A percentile compares a stretch with the other conserved stretches of the same genome.
Conservation (phyloP, 2,888 invertebrate genomes). For the Calameuta filiformis region DNA sequence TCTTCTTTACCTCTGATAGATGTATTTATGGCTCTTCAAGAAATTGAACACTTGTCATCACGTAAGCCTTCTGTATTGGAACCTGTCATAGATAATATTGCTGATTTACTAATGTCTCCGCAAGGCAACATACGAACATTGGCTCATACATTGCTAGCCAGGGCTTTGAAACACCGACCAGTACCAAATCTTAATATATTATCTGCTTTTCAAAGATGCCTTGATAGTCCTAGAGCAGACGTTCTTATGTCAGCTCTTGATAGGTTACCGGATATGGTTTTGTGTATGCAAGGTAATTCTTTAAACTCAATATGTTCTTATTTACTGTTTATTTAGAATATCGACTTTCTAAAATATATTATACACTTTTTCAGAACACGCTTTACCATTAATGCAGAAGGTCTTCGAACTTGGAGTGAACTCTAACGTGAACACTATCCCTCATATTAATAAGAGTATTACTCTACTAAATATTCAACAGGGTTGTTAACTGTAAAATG, state of each 20-base stretch:
- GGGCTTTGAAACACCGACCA: constrained; percentile 78
- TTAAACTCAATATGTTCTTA: neutral
- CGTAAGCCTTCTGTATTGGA: constrained; percentile 77
- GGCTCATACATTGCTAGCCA: constrained; percentile 79
- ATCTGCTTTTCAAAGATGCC: constrained; percentile 82
- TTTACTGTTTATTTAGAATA: neutral
- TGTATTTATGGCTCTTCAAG: constrained; percentile 75
- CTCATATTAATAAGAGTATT: constrained; percentile 83
- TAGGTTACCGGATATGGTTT: constrained; percentile 83
- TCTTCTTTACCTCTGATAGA: constrained; percentile 62
- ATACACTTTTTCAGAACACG: constrained; percentile 74
- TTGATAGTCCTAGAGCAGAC: constrained; percentile 83
- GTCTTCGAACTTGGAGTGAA: constrained; percentile 86
- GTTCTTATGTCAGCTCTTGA: constrained; percentile 83
- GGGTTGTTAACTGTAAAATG: constrained; percentile 72
- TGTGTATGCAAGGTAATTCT: constrained; percentile 77
- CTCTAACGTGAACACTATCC: constrained; percentile 80
- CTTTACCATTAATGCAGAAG: constrained; percentile 79
- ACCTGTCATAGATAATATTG: constrained; percentile 73
- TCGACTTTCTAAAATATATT: constrained; percentile 21
- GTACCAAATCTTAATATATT: constrained; percentile 74
- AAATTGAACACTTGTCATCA: constrained; percentile 79
- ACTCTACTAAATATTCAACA: constrained; percentile 84
- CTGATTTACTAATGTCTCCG: constrained; percentile 74
- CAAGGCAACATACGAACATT: constrained; percentile 74